Conservation (phyloP, 2,888 invertebrate genomes). For the Clitarchus hookeri region DNA sequence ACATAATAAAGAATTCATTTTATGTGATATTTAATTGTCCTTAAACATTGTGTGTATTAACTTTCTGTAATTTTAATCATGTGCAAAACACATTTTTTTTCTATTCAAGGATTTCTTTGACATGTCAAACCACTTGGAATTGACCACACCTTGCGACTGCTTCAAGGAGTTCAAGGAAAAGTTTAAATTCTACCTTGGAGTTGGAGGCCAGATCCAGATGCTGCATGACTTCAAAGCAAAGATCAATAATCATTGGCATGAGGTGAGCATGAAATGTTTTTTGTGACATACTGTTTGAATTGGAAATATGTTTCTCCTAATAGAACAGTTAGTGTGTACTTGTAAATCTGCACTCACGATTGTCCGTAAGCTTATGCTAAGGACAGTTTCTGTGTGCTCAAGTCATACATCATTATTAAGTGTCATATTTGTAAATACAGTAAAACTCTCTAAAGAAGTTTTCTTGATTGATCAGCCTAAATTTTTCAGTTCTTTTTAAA, state of each 20-base stretch:
- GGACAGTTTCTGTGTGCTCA: no score
- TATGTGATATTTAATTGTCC: no score
- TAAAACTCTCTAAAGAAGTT: no score
- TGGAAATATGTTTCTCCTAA: no score
- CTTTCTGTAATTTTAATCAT: background rate
- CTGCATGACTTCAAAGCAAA: constrained; percentile 57
- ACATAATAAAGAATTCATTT: no score
- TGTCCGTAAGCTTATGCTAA: no score
- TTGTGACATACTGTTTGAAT: background rate
- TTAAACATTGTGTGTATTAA: no score
- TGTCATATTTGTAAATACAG: no score
- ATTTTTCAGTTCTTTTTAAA: no score
- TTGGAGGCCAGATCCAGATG: constrained; percentile 56
- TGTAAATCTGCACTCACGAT: background rate
- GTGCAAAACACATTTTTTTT: background rate
- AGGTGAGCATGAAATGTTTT: constrained; percentile 52
- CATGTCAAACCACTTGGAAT: constrained; percentile 61
- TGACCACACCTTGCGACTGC: constrained; percentile 60
- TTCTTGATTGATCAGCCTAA: no score
- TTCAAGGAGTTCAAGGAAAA: constrained; percentile 58
- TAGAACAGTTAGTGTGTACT: background rate
- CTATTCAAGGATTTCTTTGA: constrained; percentile 56
- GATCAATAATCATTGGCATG: constrained; percentile 55
- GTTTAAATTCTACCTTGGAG: constrained; percentile 57
- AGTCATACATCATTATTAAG: no score